Percentiles rank a stretch among this genome's conserved stretches.
These are phyloP conservation scores for Stomatorhinus walkeri DNA, from an alignment of 2,797 vertebrate species.

Conservation along the genomic window DNA sequence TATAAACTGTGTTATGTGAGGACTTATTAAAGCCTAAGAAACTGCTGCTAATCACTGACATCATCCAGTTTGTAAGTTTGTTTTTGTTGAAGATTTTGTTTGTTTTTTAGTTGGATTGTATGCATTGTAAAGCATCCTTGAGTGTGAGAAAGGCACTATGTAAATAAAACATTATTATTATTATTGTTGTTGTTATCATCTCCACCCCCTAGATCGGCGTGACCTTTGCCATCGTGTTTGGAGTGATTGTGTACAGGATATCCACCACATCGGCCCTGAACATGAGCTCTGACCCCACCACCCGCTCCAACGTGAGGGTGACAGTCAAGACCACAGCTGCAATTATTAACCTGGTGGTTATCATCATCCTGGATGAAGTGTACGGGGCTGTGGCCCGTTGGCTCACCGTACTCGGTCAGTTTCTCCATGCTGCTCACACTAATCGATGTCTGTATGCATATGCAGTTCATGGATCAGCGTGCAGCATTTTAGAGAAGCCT, in stretches of 20 bases:
- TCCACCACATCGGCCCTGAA: constrained; percentile 86
- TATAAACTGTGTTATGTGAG: neutral
- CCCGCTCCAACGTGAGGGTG: constrained; percentile 79
- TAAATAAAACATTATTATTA: neutral
- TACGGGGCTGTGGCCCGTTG: constrained; percentile 87
- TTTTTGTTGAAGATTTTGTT: neutral
- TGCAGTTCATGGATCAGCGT: neutral
- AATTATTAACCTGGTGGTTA: constrained; percentile 95
- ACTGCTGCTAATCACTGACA: neutral
- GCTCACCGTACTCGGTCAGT: constrained; percentile 86
- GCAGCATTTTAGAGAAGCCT: neutral
- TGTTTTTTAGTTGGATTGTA: neutral
- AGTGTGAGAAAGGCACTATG: neutral
- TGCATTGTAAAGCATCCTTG: neutral
- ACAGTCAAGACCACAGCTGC: constrained; percentile 92
- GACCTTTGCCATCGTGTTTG: constrained; percentile 92
- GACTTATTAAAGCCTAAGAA: neutral
- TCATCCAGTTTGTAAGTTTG: neutral
- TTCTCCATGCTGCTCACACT: no score
- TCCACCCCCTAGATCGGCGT: constrained; percentile 71
- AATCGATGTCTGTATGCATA: neutral
- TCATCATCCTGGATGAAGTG: constrained; percentile 93
- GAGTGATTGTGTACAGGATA: constrained; percentile 92
- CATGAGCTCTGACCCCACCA: constrained; percentile 79
- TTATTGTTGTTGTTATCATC: neutral